These are phyloP conservation scores for Bufotes viridis DNA, from an alignment of 2,797 vertebrate genomes.

Conservation along the genomic window DNA sequence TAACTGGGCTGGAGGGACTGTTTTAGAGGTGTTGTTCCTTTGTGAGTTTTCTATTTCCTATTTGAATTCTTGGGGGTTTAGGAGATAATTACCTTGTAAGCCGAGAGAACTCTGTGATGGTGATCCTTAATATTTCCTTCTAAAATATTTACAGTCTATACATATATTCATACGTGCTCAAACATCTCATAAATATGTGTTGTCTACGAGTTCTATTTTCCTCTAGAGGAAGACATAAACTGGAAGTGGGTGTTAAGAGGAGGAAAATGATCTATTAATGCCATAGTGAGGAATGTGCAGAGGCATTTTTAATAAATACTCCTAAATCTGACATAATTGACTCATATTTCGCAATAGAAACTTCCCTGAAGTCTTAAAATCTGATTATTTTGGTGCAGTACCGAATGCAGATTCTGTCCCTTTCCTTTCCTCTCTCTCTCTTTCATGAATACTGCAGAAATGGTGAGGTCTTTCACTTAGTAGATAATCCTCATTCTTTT, in stretches of 20 bases:
- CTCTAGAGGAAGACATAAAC: slow-evolving; percentile 38
- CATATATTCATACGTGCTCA: slow-evolving; percentile 8
- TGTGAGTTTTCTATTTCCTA: neutral
- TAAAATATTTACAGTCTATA: slow-evolving; percentile 39
- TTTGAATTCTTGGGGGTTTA: neutral
- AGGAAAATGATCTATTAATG: slow-evolving; percentile 40
- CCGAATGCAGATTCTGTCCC: too few relatives aligned
- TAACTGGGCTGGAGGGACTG: neutral
- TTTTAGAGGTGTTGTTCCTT: neutral
- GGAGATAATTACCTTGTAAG: neutral
- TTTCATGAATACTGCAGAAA: too few relatives aligned
- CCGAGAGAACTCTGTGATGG: neutral
- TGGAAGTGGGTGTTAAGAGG: neutral
- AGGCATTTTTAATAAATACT: slow-evolving; percentile 35
- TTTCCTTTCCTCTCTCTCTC: too few relatives aligned
- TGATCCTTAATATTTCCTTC: neutral
- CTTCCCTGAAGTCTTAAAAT: slow-evolving; percentile 24
- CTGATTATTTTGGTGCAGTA: neutral
- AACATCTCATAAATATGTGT: slow-evolving; percentile 29
- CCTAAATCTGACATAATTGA: slow-evolving; percentile 37
- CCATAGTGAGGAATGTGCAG: slow-evolving; percentile 8
- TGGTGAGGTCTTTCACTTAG: too few relatives aligned
- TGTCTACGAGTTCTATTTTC: neutral
- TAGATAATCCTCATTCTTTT: too few relatives aligned
- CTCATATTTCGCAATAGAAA: slow-evolving; percentile 13